Base-by-base conservation (phyloP, 2,797 vertebrate species). In the Catamblyrhynchus diadema region DNA sequence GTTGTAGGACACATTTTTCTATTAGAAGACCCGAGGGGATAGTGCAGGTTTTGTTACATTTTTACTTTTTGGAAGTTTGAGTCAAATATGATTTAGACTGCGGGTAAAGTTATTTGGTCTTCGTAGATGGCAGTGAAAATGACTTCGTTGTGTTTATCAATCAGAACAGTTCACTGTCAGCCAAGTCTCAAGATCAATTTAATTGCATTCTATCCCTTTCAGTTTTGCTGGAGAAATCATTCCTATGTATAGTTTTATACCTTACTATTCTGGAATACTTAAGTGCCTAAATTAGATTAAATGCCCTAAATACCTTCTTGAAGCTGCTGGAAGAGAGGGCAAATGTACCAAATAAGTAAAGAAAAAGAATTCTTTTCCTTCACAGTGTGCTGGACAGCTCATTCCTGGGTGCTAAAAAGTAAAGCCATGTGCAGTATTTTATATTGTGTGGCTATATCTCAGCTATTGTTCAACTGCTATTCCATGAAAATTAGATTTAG, bases 11-110 rank as follows among this genome's bases (percentile, higher is more conserved):
- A 16, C 10, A 18, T 70, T 88, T 64, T 64, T 30, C 51, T 73
- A 32, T 67, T 17, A 59, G 39, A 62, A 81, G 22, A 47, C 5
- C 8, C 0, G 0, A 69, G 18, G 30, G 64, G 22, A 21, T 33
- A 54, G 35, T 37, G 19, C 35, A 37, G 21, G 12, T 42, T 91
- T 71, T 85, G 75, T 89, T 83, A 41, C 23, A 35, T 80, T 93
- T 97, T 96, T 92, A 45, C 50, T 93, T 96, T 74, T 88, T 93
- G 61, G 90, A 95, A 79, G 42, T 84, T 93, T 85, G 72, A 82
- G 70, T 96, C 75, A 90, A 14, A 94, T 95, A n/a, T 74, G 6
- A 64, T 90, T 96, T 94, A 95, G 82, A 87, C 62, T 96, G 45
- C 45, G 45, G 78, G 86, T 85, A 45, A 32, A 79, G 74, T 86